phyloP scores from a whole-genome alignment of 2,113 vertebrate species.

The Alectura lathami region DNA sequence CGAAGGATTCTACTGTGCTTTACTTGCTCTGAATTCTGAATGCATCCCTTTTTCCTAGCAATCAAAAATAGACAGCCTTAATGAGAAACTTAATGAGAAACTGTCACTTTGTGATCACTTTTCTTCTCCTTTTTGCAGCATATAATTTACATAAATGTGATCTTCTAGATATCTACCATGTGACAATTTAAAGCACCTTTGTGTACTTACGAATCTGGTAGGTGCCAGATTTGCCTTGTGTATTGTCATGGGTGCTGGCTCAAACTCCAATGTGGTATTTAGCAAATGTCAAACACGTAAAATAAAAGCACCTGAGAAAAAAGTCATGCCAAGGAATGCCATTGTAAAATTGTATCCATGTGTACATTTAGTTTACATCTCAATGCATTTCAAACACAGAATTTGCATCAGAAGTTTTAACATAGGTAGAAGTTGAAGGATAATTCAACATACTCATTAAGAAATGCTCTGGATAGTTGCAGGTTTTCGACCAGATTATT shows the following conservation, averaged over 20 bases:
- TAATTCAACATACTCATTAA: not conserved
- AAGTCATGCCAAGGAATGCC: not conserved
- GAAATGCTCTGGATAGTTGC: not conserved
- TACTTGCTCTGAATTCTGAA: conserved; percentile 25
- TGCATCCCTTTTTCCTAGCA: not conserved
- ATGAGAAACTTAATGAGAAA: conserved; percentile 7
- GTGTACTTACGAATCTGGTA: not conserved
- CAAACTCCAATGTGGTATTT: not conserved
- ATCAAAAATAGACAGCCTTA: not conserved
- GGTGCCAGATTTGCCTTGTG: not conserved
- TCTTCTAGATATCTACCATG: conserved; percentile 21
- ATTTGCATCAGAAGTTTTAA: not conserved
- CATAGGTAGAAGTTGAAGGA: not conserved
- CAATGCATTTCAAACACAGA: not conserved
- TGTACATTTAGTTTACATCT: not conserved
- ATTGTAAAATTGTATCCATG: not conserved
- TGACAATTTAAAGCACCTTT: not conserved
- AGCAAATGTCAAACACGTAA: not conserved
- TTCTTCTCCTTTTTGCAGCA: not conserved
- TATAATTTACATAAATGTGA: not conserved
- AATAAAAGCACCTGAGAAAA: not conserved
- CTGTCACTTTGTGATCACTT: not conserved
- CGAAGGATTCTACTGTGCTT: not conserved
- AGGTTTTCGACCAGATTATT: not conserved
- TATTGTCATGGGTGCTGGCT: not conserved